These are phyloP conservation scores for Phalacrocorax brasilianus DNA, from an alignment of 2,113 vertebrate genomes.

Conservation along the genomic window DNA sequence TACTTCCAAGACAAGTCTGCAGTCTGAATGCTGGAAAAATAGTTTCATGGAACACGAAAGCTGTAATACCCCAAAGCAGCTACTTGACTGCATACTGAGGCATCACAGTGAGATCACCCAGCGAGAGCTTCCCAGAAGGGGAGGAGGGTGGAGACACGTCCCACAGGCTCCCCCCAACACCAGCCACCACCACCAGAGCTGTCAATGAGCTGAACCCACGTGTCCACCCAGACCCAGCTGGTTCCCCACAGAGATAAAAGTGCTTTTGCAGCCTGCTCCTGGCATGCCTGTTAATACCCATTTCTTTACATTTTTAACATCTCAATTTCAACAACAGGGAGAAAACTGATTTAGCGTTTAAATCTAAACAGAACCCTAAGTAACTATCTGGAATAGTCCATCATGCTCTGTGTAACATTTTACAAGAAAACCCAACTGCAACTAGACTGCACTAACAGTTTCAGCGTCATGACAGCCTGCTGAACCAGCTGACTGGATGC, in stretches of 20 bases:
- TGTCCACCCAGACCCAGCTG: rapidly evolving
- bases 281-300: rapidly evolving
- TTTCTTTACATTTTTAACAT: neutral
- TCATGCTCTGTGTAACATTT: neutral
- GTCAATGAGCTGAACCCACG: rapidly evolving
- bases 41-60: neutral
- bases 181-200: neutral
- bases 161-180: neutral
- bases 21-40: neutral
- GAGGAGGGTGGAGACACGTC: neutral
- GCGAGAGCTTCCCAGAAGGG: neutral
- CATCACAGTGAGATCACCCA: neutral
- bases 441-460: rapidly evolving
- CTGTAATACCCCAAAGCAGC: neutral
- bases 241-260: neutral
- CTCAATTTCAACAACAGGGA: neutral
- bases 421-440: neutral
- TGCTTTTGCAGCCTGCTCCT: neutral
- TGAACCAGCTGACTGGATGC: neutral
- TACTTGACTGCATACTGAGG: neutral
- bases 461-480: neutral
- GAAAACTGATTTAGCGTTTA: neutral
- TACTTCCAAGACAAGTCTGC: neutral
- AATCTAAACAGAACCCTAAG: neutral
- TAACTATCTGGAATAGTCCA: neutral